phyloP scores from a whole-genome alignment of 2,113 vertebrate genomes.

The Antechinus flavipes region DNA sequence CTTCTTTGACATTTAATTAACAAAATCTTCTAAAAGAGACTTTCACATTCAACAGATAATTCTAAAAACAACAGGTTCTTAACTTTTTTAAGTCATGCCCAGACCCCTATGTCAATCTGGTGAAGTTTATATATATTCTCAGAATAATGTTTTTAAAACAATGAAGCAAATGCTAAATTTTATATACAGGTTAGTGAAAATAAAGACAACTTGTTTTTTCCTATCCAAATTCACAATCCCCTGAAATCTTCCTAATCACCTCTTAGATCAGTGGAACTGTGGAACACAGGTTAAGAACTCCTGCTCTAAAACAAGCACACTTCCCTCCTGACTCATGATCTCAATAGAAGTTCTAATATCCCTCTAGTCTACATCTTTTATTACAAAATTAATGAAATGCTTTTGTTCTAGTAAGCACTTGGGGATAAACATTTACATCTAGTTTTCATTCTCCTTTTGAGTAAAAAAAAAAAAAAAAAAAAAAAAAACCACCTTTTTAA shows the following conservation, averaged over 20 bases:
- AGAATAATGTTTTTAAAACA: background rate
- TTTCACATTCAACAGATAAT: conserved; percentile 23
- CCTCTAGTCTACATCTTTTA: background rate
- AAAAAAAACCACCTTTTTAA: conserved; percentile 15
- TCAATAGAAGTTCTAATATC: background rate
- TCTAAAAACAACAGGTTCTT: conserved; percentile 24
- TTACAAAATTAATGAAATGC: background rate
- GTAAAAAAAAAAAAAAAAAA: conserved; percentile 46
- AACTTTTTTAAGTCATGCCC: background rate
- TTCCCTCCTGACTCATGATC: background rate
- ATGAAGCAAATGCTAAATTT: background rate
- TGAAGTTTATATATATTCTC: background rate
- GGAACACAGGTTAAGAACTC: background rate
- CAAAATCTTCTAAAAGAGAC: conserved; percentile 28
- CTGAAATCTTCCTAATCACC: background rate
- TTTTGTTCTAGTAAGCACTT: background rate
- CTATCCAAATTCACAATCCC: background rate
- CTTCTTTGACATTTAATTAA: background rate
- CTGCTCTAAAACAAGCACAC: background rate
- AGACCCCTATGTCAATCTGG: background rate
- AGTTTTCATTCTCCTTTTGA: background rate
- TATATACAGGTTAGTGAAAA: background rate
- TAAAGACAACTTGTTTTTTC: background rate
- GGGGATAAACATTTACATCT: background rate
- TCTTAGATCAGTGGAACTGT: background rate